Evolutionary conservation across 2,113 vertebrate species (phyloP), one percentile per base, ranked within the genome.

Genomic region (Lepus europaeus): DNA sequence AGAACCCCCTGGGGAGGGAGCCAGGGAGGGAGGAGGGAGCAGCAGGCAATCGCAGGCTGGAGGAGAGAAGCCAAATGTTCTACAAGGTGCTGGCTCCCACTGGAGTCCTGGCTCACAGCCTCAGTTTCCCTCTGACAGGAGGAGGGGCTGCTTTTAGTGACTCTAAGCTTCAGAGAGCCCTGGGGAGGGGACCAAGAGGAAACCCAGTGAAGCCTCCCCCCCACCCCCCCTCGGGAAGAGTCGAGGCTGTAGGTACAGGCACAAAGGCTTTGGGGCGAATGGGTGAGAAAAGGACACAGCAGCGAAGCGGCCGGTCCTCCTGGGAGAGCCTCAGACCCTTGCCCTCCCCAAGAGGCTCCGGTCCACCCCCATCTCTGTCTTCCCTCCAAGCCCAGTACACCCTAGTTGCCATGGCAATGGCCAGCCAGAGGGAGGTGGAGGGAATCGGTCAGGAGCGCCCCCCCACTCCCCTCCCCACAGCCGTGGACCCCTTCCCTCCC

Each of bases 361-460:
- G 70, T 80, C 79, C 89, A 69, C 70, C 96, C 84, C 89, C 77
- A 92, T 79, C 87, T 91, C 83, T 93, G 87, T 87, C 90, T 95
- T 63, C 78, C 84, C 69, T 68, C 9, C 6, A 29, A 94, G 93
- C 93, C 96, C 96, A 94, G 90, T 66, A 79, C 87, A 86, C 93
- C 91, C 96, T 78, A 82, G 97, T 97, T 97, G 95, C 97, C 95
- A 97, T 97, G 95, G 96, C 87, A 94, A 97, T 97, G 96, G 91
- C 93, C 90, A 96, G 95, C 84, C 85, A 63, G 94, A 80, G 53
- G 95, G 90, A 91, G 94, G 87, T 94, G 81, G 90, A 87, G 49
- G 85, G 81, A 94, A 68, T 23, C 70, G 90, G 93, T 91, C 90
- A 76, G 81, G 39, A 93, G 20, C 70, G 39, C 87, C 63, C 92